Conservation (phyloP, 2,797 vertebrate genomes). For the Cuniculus paca region DNA sequence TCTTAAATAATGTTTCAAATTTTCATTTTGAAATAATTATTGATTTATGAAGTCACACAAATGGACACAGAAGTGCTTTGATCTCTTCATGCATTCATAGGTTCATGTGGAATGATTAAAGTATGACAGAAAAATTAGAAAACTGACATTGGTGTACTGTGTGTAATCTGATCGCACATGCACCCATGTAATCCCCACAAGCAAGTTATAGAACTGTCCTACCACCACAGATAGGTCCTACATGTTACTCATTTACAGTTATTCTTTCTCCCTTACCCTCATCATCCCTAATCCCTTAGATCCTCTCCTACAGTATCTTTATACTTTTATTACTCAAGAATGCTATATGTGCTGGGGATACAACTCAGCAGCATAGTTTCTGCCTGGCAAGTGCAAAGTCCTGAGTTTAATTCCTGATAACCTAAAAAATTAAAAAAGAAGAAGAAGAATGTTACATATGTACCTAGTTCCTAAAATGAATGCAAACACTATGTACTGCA, state of each 20-base stretch:
- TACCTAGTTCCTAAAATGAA: background rate
- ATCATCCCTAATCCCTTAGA: background rate
- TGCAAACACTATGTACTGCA: background rate
- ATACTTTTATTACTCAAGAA: background rate
- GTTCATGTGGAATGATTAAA: background rate
- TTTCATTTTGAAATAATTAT: background rate
- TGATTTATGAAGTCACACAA: background rate
- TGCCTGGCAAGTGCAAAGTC: too few relatives aligned
- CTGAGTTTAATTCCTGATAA: too few relatives aligned
- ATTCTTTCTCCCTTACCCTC: background rate
- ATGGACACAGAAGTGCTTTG: background rate
- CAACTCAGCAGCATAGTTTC: too few relatives aligned
- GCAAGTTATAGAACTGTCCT: background rate
- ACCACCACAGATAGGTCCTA: too few relatives aligned
- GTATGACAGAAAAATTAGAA: background rate
- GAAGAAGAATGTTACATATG: background rate
- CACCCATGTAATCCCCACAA: too few relatives aligned
- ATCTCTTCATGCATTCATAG: fast-evolving
- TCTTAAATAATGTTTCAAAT: background rate
- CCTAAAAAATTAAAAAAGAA: too few relatives aligned
- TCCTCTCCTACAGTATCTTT: fast-evolving
- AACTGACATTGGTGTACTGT: too few relatives aligned
- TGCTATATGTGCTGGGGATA: too few relatives aligned
- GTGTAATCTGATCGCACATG: background rate
- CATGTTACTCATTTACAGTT: too few relatives aligned